phyloP scores from a whole-genome alignment of 2,797 vertebrate genomes.

The Syngnathus acus region DNA sequence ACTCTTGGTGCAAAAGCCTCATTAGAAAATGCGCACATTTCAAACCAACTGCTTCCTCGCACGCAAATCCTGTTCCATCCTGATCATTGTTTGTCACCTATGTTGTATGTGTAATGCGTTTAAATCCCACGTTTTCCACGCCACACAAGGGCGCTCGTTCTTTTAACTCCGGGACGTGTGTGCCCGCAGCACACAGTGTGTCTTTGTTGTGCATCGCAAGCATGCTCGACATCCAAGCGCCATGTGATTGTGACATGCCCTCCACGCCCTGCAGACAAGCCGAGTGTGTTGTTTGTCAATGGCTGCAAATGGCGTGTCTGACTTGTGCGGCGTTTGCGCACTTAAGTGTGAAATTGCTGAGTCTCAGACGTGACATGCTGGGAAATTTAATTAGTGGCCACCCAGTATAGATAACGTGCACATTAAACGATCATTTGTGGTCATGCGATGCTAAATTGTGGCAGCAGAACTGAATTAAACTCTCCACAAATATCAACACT shows the following conservation, averaged over 20 bases:
- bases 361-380: not conserved
- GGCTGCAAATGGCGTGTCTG: not conserved
- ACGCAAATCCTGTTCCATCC: not conserved
- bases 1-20: not conserved
- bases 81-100: not conserved
- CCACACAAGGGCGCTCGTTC: constrained; percentile 20
- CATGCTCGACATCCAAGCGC: constrained; percentile 11
- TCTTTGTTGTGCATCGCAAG: constrained; percentile 35
- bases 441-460: not conserved
- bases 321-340: not conserved
- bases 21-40: not conserved
- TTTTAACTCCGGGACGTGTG: constrained; percentile 12
- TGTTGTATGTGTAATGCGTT: not conserved
- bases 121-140: not conserved
- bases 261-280: constrained; percentile 5
- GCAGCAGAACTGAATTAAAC: too few species aligned
- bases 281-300: not conserved
- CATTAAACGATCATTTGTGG: not conserved
- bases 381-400: not conserved
- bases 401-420: not conserved
- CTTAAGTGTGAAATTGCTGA: not conserved
- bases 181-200: constrained; percentile 23
- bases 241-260: constrained; percentile 5
- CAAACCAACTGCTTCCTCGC: not conserved
- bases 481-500: too few species aligned